These are phyloP conservation scores for Ariolimax columbianus DNA, from an alignment of 2,888 invertebrate species.

Conservation along the genomic window DNA sequence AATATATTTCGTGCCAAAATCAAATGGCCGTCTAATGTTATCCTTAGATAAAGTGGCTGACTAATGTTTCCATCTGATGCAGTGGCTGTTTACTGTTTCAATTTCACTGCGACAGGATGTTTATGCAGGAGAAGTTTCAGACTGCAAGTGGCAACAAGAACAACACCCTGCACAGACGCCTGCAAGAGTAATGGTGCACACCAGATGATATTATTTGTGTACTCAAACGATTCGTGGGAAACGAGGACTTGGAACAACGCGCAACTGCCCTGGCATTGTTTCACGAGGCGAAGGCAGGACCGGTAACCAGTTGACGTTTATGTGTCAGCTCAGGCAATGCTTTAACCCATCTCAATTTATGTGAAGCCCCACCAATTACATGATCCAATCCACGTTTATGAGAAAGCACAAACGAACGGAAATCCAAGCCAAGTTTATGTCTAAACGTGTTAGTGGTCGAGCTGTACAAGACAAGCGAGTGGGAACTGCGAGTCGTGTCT, in stretches of 20 bases:
- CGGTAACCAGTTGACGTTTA: not conserved
- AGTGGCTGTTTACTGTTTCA: not conserved
- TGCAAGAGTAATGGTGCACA: not conserved
- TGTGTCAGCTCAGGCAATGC: not conserved
- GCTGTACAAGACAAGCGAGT: not conserved
- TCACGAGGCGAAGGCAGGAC: not conserved
- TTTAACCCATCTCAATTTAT: not conserved
- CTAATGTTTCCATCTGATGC: not conserved
- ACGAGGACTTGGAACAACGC: not conserved
- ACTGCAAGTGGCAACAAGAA: not conserved
- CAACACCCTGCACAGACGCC: not conserved
- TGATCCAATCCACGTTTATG: not conserved
- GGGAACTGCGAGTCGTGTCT: not conserved
- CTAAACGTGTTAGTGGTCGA: not conserved
- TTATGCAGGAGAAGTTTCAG: not conserved
- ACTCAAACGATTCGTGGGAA: constrained; percentile 13
- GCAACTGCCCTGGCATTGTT: not conserved
- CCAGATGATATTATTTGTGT: not conserved
- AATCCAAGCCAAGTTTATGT: constrained; percentile 3
- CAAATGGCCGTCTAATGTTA: not conserved
- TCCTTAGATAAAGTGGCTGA: not conserved
- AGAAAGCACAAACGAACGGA: constrained; percentile 1
- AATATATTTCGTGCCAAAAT: no score
- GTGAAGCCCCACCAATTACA: not conserved
- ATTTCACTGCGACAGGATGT: not conserved